Conservation (phyloP, 1,140 invertebrate genomes). For the Zophobas morio region DNA sequence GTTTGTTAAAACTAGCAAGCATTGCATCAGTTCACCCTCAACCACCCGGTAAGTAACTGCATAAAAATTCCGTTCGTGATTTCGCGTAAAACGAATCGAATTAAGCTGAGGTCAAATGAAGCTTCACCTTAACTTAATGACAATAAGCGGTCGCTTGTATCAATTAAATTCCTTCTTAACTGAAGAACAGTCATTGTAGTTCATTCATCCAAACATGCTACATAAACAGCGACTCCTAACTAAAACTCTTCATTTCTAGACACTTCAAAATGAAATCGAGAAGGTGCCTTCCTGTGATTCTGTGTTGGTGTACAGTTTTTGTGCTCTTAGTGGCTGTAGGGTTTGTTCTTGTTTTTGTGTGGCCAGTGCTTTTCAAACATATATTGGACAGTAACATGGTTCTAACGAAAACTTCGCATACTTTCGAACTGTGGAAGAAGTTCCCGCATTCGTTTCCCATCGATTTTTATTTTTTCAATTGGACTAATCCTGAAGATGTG, state of each 20-base stretch:
- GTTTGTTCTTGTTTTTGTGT: constrained; percentile 50
- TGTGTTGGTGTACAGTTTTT: constrained; percentile 37
- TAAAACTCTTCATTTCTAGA: too few species aligned
- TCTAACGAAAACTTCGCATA: constrained; percentile 38
- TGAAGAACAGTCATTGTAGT: too few species aligned
- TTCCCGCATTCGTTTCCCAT: constrained; percentile 66
- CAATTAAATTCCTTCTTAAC: neutral
- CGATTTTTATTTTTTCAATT: constrained; percentile 85
- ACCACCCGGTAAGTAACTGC: neutral
- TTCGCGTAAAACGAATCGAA: constrained; percentile 18
- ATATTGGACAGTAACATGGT: constrained; percentile 49
- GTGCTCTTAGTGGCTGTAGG: constrained; percentile 51
- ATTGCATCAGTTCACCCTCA: constrained; percentile 1
- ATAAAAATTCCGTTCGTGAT: constrained; percentile 2
- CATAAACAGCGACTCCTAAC: too few species aligned
- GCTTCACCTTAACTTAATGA: constrained; percentile 19
- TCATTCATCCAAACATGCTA: too few species aligned
- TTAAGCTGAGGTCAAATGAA: constrained; percentile 25
- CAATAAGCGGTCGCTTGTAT: constrained; percentile 15
- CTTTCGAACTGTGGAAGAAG: constrained; percentile 55
- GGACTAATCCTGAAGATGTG: constrained; percentile 81
- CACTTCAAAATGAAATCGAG: constrained; percentile 50
- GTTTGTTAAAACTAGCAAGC: too few species aligned
- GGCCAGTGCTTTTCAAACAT: constrained; percentile 53
- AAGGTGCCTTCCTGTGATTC: constrained; percentile 31